Evolutionary conservation across 2,797 vertebrate species (phyloP).

Genomic region (Epinephelus malabaricus): DNA sequence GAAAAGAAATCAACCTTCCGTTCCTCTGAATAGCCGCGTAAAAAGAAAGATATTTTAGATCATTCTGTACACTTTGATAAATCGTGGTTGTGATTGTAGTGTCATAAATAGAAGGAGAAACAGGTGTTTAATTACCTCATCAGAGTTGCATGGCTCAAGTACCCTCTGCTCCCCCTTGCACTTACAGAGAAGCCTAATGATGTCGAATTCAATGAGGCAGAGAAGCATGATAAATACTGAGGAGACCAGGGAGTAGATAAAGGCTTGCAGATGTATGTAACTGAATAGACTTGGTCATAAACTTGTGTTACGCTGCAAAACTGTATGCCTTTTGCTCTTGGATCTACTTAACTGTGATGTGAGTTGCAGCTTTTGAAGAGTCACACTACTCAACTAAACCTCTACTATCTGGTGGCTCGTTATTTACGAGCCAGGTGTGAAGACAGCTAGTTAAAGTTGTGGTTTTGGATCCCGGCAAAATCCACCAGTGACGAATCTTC

Average conservation of each 20-base stretch:
- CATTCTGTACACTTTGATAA: slow-evolving; percentile 45
- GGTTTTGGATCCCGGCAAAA: neutral
- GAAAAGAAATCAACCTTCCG: slow-evolving; percentile 28
- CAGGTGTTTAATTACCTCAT: slow-evolving; percentile 84
- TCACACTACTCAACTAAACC: no score
- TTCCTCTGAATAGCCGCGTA: slow-evolving; percentile 7
- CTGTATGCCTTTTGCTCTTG: neutral
- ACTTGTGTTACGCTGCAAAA: slow-evolving; percentile 15
- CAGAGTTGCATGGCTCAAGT: slow-evolving; percentile 64
- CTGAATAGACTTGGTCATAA: slow-evolving; percentile 21
- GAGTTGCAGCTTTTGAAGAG: neutral
- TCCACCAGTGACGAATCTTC: neutral
- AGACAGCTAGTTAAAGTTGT: no score
- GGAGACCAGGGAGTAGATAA: slow-evolving; percentile 48
- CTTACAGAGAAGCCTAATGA: slow-evolving; percentile 67
- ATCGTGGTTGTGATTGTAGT: slow-evolving; percentile 52
- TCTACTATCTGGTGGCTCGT: neutral
- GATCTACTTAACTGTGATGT: slow-evolving; percentile 6
- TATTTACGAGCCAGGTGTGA: neutral
- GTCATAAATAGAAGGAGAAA: slow-evolving; percentile 67
- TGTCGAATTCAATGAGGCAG: slow-evolving; percentile 66
- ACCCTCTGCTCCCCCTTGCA: slow-evolving; percentile 67
- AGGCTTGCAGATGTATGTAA: slow-evolving; percentile 48
- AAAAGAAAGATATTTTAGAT: slow-evolving; percentile 34
- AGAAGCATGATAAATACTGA: slow-evolving; percentile 66